Percentiles rank a stretch among this genome's conserved stretches.
phyloP scores from a whole-genome alignment of 2,888 invertebrate species.

The Saturnia japonica region DNA sequence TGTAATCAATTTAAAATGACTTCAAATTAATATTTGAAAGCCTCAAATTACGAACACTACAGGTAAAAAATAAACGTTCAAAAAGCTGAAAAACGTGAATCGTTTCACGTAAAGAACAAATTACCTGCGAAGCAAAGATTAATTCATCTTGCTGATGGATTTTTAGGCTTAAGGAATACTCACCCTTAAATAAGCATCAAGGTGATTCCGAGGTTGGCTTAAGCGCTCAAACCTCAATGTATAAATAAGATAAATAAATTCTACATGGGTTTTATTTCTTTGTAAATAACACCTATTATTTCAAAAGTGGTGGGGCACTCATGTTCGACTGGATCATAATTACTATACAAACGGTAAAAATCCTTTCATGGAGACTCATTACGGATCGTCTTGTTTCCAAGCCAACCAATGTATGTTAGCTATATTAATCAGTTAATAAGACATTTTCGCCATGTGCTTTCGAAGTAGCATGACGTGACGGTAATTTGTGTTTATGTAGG shows the following conservation, averaged over 20 bases:
- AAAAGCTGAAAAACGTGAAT: conserved; percentile 41
- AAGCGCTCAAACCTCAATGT: conserved; percentile 46
- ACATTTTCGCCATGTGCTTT: too few relatives aligned
- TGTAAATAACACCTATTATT: neutral
- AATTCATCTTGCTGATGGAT: conserved; percentile 46
- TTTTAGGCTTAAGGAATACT: conserved; percentile 47
- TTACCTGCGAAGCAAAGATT: conserved; percentile 44
- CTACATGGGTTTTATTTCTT: conserved; percentile 1
- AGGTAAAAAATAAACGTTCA: conserved; percentile 30
- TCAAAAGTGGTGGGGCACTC: neutral
- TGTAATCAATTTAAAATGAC: neutral
- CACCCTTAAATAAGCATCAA: conserved; percentile 44
- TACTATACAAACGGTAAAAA: too few relatives aligned
- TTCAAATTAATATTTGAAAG: conserved; percentile 20
- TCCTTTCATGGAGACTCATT: too few relatives aligned
- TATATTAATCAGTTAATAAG: too few relatives aligned
- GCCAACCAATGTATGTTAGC: too few relatives aligned
- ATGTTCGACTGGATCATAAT: neutral
- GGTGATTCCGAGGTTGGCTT: conserved; percentile 43
- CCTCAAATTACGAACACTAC: conserved; percentile 30
- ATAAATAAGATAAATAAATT: conserved; percentile 17
- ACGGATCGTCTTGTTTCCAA: too few relatives aligned
- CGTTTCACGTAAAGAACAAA: conserved; percentile 41
- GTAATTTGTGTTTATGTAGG: too few relatives aligned
- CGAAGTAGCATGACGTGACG: too few relatives aligned